Base-by-base conservation (phyloP, 92 coral and sea anemone species). In the Heliopora coerulea region DNA sequence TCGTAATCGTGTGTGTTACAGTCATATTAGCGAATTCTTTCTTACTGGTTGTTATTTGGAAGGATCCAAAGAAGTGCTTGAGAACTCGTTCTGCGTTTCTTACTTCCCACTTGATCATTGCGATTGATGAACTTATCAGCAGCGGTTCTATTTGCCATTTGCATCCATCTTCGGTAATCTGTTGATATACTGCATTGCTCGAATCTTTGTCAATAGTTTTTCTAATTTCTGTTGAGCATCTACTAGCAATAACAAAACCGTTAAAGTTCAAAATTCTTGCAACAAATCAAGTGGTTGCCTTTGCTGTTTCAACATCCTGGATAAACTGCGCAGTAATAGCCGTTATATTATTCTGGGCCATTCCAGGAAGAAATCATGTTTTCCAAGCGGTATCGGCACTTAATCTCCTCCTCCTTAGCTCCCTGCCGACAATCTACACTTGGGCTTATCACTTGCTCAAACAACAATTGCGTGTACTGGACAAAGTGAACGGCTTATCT, bases 11-110 rank as follows among this genome's bases (percentile, higher is more conserved):
- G 52, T 64, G 72, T 41, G 50, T 64, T 11, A 10, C 31, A 23
- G 72, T 50, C 44, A 33, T 64, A 23, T 14, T 64, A 15, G 72
- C 14, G n/a, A 64, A 64, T 21, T n/a, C 42, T 28, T 61, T 64
- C 44, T 29, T 64, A 11, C 44, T 64, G 72, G 40, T 64, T n/a
- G 72, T 64, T 33, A 25, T 64, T 64, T 64, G 72, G 72, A 64
- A 64, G 44, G 72, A 64, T 39, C 72, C 72, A 19, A 41, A 39
- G 30, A 64, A 64, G 23, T 64, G 72, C 28, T 39, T 64, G 39
- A 64, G 72, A 41, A 64, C 52, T 14, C 72, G 72, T 41, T 50
- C 54, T 15, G 39, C 42, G 19, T 64, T 64, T 13, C 54, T 64
- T 31, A 39, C 39, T 17, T 33, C 31, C 26, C 33, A 64, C 44